Evolutionary conservation across 2,113 vertebrate species (phyloP).

Genomic region (Nipponia nippon): DNA sequence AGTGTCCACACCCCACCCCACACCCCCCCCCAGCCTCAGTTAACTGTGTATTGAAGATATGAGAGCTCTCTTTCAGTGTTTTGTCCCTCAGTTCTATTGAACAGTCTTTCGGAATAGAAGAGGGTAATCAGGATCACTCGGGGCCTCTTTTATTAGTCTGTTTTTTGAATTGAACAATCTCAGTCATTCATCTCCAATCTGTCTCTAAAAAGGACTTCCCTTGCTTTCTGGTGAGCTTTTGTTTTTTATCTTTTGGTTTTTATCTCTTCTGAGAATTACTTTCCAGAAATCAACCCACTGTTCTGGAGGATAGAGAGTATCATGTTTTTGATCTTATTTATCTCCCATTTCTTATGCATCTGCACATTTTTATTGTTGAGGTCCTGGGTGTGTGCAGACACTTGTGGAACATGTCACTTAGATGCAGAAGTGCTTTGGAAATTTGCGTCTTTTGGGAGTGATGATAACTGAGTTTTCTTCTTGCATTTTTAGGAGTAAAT

Average conservation of each 20-base stretch:
- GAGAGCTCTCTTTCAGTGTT: neutral
- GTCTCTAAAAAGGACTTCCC: neutral
- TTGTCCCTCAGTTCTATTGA: neutral
- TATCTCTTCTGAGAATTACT: neutral
- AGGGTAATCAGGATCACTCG: neutral
- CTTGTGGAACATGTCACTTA: neutral
- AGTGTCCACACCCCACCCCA: rapidly evolving
- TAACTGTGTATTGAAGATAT: neutral
- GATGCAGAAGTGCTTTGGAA: neutral
- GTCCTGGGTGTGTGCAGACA: rapidly evolving
- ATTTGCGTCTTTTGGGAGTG: neutral
- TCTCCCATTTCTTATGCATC: neutral
- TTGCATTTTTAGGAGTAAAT: neutral
- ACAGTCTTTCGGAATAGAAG: neutral
- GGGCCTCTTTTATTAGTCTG: neutral
- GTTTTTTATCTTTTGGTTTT: neutral
- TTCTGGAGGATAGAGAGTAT: neutral
- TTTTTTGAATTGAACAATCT: neutral
- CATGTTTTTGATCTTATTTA: neutral
- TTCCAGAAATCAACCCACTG: neutral
- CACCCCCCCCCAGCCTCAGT: neutral
- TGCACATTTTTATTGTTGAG: neutral
- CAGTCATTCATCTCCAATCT: neutral
- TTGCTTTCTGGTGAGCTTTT: neutral
- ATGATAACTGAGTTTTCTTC: neutral